phyloP scores from a whole-genome alignment of 2,113 vertebrate genomes.

The Centrocercus urophasianus region DNA sequence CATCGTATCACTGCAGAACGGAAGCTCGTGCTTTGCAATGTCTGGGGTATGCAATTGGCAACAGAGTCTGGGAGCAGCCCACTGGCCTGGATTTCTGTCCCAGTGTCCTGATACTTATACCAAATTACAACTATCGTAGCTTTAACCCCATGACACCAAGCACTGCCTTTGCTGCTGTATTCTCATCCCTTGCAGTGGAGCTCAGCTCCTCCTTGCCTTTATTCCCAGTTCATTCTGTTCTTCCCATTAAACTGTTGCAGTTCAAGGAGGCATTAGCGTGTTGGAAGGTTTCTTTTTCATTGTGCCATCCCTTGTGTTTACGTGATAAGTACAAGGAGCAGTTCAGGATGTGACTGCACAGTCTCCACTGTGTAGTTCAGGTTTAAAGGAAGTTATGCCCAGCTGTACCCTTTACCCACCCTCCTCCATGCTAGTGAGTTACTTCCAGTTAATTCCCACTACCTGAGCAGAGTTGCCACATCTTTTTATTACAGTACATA shows the following conservation, averaged over 20 bases:
- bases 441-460: neutral
- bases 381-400: neutral
- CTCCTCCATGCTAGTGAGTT: neutral
- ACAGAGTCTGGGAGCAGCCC: neutral
- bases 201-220: neutral
- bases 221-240: neutral
- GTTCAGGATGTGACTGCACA: neutral
- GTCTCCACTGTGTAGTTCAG: neutral
- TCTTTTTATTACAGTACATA: neutral
- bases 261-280: neutral
- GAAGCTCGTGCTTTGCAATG: neutral
- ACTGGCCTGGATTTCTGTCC: neutral
- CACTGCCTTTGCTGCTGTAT: neutral
- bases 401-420: neutral
- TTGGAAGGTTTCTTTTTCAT: neutral
- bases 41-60: neutral
- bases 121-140: neutral
- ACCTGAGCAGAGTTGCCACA: neutral
- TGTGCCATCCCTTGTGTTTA: neutral
- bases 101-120: neutral
- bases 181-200: neutral
- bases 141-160: neutral
- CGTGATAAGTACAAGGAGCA: neutral
- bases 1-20: fast-evolving
- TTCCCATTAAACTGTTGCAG: neutral